A percentile compares a stretch with the other conserved stretches of the same genome.
These are phyloP conservation scores for Actenoides hombroni DNA, from an alignment of 2,113 vertebrate genomes.

Conservation along the genomic window DNA sequence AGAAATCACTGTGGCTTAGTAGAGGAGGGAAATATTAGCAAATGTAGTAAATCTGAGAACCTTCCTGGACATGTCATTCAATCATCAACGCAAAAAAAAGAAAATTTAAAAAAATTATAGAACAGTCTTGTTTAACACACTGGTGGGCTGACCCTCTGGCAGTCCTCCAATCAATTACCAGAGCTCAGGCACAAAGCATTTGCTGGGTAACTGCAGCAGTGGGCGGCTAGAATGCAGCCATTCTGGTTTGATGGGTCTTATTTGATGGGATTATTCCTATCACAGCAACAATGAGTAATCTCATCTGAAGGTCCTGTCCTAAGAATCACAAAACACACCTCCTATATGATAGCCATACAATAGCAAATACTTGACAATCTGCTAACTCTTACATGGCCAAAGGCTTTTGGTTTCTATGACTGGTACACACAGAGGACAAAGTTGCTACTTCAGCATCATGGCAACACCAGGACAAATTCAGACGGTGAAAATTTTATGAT, in stretches of 20 bases:
- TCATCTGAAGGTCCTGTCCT: not conserved
- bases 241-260: too few relatives aligned
- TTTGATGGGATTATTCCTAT: not conserved
- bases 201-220: not conserved
- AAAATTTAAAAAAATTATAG: not conserved
- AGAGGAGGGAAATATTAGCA: not conserved
- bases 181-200: not conserved
- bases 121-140: not conserved
- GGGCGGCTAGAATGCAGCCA: not conserved
- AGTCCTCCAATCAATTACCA: not conserved
- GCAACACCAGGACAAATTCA: not conserved
- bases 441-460: not conserved
- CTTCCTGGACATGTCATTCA: not conserved
- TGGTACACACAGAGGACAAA: not conserved
- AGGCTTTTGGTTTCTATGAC: not conserved
- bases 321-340: not conserved
- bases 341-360: not conserved
- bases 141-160: not conserved
- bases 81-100: not conserved
- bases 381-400: not conserved
- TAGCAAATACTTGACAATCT: not conserved
- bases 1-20: fast-evolving
- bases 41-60: not conserved
- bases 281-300: not conserved
- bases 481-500: not conserved